These are phyloP conservation scores for Ceratotherium simum DNA, from an alignment of 2,113 vertebrate species.

Conservation along the genomic window DNA sequence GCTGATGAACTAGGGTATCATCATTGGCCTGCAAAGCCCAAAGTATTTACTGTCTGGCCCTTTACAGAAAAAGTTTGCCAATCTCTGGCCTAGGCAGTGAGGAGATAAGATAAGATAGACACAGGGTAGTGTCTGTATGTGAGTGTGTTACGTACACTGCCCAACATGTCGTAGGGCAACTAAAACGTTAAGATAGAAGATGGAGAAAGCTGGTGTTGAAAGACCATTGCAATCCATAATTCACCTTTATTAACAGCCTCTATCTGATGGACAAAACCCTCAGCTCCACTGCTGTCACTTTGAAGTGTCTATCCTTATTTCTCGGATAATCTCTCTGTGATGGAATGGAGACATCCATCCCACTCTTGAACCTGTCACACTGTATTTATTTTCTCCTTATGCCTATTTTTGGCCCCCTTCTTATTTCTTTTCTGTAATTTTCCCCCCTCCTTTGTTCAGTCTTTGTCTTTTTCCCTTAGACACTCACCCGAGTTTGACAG, in stretches of 20 bases:
- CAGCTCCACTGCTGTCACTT: not conserved
- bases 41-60: constrained; percentile 12
- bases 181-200: not conserved
- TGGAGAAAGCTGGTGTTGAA: not conserved
- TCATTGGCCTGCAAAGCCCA: not conserved
- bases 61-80: constrained; percentile 31
- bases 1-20: not conserved
- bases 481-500: constrained; percentile 86
- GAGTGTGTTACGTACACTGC: not conserved
- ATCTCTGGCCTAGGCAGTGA: not conserved
- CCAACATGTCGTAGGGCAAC: not conserved
- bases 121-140: not conserved
- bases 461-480: constrained; percentile 87
- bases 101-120: not conserved
- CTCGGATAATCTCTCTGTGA: constrained; percentile 66
- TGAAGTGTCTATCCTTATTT: constrained; percentile 64
- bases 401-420: constrained; percentile 77
- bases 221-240: not conserved
- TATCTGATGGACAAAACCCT: not conserved
- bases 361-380: constrained; percentile 74
- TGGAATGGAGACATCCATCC: constrained; percentile 67
- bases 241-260: constrained; percentile 33
- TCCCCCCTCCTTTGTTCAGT: constrained; percentile 77
- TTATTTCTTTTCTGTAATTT: constrained; percentile 74
- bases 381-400: constrained; percentile 70